Conservation (phyloP, 2,888 invertebrate species). For the Liposcelis brunnea region DNA sequence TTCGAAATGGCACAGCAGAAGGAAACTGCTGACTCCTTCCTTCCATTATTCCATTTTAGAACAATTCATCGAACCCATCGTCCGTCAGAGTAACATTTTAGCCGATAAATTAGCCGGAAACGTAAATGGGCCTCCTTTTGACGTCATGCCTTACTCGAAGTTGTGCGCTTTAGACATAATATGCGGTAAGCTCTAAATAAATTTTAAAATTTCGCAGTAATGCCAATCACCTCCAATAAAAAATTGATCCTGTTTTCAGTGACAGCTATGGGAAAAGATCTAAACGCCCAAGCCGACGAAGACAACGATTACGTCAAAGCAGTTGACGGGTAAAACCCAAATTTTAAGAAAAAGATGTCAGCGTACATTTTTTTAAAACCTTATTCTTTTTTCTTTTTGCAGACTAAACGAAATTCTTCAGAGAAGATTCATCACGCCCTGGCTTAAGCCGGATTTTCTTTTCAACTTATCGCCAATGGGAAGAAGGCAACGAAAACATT, state of each 20-base stretch:
- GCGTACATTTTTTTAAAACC: no score
- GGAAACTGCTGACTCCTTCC: slow-evolving; percentile 25
- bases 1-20: slow-evolving; percentile 22
- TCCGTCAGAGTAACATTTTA: slow-evolving; percentile 20
- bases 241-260: no score
- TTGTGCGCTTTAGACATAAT: slow-evolving; percentile 25
- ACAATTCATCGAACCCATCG: slow-evolving; percentile 20
- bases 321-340: slow-evolving; percentile 23
- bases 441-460: slow-evolving; percentile 32
- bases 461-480: slow-evolving; percentile 30
- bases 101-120: no score
- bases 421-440: slow-evolving; percentile 29
- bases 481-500: slow-evolving; percentile 27
- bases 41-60: slow-evolving; percentile 24
- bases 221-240: no score
- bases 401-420: slow-evolving; percentile 26
- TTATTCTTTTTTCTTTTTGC: slow-evolving; percentile 10
- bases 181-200: slow-evolving; percentile 21
- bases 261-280: slow-evolving; percentile 27
- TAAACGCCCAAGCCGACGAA: slow-evolving; percentile 25
- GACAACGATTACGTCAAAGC: slow-evolving; percentile 26
- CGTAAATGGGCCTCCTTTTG: no score
- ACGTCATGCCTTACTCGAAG: slow-evolving; percentile 24
- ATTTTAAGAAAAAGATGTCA: no score
- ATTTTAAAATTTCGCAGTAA: no score